Conservation (phyloP, 2,888 invertebrate genomes). For the Hipparchia sbordonii region DNA sequence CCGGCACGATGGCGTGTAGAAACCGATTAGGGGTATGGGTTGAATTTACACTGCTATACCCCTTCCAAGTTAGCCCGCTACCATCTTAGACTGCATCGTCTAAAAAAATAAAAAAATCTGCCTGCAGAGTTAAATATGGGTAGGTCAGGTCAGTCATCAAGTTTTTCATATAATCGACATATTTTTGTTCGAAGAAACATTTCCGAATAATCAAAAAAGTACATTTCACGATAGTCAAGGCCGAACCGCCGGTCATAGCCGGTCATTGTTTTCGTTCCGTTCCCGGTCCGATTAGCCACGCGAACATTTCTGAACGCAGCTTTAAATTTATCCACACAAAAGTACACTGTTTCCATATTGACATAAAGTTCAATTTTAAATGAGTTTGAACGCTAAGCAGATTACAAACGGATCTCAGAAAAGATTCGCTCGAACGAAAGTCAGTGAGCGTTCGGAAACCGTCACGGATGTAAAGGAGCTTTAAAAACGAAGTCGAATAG, state of each 20-base stretch:
- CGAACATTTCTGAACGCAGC: conserved; percentile 44
- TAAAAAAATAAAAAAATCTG: too few relatives aligned
- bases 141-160: too few relatives aligned
- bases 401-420: conserved; percentile 42
- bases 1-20: too few relatives aligned
- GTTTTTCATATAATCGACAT: too few relatives aligned
- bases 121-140: too few relatives aligned
- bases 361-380: conserved; percentile 25
- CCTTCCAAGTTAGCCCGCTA: too few relatives aligned
- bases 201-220: not conserved
- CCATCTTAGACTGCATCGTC: too few relatives aligned
- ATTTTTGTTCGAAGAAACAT: not conserved
- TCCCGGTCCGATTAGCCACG: conserved; percentile 53
- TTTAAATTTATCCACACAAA: conserved; percentile 34
- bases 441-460: conserved; percentile 29
- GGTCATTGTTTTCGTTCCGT: conserved; percentile 60
- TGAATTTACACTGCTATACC: too few relatives aligned
- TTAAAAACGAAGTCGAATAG: conserved; percentile 7
- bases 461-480: conserved; percentile 29
- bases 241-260: conserved; percentile 47
- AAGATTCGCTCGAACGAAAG: conserved; percentile 46
- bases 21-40: too few relatives aligned
- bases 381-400: conserved; percentile 18
- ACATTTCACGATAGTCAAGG: conserved; percentile 47
- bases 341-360: conserved; percentile 27